Percentiles rank a stretch among this genome's conserved stretches.
These are phyloP conservation scores for Probaryconus sp. DNA, from an alignment of 1,140 invertebrate species.

Conservation along the genomic window DNA sequence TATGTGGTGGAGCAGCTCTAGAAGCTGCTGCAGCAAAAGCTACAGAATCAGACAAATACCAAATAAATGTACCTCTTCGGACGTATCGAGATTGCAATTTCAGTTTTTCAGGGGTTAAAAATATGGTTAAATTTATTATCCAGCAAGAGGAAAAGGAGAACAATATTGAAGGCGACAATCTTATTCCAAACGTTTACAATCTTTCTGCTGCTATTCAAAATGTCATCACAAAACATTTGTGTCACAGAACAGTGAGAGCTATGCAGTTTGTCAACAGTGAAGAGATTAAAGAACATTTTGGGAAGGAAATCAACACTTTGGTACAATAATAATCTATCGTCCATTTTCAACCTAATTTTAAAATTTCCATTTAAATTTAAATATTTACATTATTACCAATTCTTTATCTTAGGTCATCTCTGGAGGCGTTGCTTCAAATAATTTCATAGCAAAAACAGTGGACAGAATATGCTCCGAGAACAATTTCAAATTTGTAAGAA, in stretches of 20 bases:
- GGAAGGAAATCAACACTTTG: constrained; percentile 79
- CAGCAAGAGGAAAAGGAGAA: constrained; percentile 80
- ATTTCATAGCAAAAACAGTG: constrained; percentile 86
- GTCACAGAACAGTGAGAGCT: constrained; percentile 88
- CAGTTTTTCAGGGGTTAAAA: constrained; percentile 89
- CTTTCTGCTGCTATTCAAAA: constrained; percentile 92
- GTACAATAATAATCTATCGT: too few relatives aligned
- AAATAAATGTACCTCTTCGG: constrained; percentile 81
- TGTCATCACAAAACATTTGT: constrained; percentile 87
- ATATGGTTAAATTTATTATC: constrained; percentile 78
- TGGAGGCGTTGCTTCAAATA: constrained; percentile 97
- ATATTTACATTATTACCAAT: constrained; percentile 2
- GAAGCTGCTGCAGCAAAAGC: constrained; percentile 88
- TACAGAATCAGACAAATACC: constrained; percentile 82
- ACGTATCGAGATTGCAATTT: constrained; percentile 90
- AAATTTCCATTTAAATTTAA: too few relatives aligned
- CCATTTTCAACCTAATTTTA: too few relatives aligned
- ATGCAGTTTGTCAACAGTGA: constrained; percentile 84
- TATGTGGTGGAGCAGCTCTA: constrained; percentile 91
- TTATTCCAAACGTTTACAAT: constrained; percentile 89
- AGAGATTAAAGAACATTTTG: constrained; percentile 79
- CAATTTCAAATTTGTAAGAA: constrained; percentile 84
- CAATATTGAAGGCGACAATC: constrained; percentile 81
- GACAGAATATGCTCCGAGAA: constrained; percentile 83
- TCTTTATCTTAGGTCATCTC: constrained; percentile 86